phyloP scores from a whole-genome alignment of 2,888 invertebrate genomes.

The Sicus ferrugineus region DNA sequence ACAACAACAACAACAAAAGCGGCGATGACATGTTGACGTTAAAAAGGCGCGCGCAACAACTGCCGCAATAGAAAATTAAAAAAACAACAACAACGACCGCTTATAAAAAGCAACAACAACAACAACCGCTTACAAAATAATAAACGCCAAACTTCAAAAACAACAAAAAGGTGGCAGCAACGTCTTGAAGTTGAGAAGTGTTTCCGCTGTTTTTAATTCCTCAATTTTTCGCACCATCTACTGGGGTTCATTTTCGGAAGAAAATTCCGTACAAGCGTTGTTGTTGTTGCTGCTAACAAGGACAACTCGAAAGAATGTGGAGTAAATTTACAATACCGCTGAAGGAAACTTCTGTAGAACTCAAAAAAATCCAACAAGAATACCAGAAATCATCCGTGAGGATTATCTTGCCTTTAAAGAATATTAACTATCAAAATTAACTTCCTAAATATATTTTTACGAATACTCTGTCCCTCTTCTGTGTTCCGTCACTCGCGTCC shows the following conservation, averaged over 20 bases:
- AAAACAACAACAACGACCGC: neutral
- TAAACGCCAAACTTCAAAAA: conserved; percentile 1
- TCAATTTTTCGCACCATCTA: neutral
- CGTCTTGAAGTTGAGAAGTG: conserved; percentile 13
- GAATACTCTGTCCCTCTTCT: too few relatives aligned
- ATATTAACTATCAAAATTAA: too few relatives aligned
- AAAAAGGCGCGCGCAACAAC: conserved; percentile 32
- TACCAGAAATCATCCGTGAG: conserved; percentile 19
- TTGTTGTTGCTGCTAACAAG: neutral
- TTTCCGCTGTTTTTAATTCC: conserved; percentile 3
- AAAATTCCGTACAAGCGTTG: neutral
- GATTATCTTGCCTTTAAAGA: neutral
- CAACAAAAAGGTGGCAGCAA: conserved; percentile 17
- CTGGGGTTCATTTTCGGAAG: neutral
- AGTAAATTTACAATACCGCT: neutral
- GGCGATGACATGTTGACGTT: neutral
- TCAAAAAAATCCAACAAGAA: neutral
- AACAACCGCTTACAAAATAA: conserved; percentile 4
- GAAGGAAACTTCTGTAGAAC: neutral
- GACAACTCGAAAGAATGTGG: neutral
- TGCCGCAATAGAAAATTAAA: conserved; percentile 11
- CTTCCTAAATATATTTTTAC: too few relatives aligned
- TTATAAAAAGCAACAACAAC: neutral
- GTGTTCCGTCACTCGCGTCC: too few relatives aligned
- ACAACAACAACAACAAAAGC: conserved; percentile 35